Percentiles rank a stretch among this genome's conserved stretches.
These are phyloP conservation scores for Alitta virens DNA, from an alignment of 2,888 invertebrate genomes.

Conservation along the genomic window DNA sequence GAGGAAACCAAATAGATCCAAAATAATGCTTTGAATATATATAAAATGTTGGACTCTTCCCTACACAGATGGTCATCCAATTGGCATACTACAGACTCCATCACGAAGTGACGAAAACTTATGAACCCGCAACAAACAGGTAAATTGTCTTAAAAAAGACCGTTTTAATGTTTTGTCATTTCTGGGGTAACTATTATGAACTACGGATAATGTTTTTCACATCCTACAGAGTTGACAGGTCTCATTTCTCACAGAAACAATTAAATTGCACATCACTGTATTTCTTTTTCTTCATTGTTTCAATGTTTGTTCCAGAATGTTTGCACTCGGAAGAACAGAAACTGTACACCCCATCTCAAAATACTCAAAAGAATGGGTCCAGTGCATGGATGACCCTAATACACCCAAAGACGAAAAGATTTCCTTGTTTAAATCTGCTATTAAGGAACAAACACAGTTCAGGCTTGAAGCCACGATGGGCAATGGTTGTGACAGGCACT, in stretches of 20 bases:
- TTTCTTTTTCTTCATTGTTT: neutral
- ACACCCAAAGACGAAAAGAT: constrained; percentile 32
- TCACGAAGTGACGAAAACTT: constrained; percentile 44
- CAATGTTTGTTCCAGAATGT: constrained; percentile 48
- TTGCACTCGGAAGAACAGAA: constrained; percentile 65
- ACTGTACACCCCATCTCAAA: constrained; percentile 64
- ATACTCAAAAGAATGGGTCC: constrained; percentile 54
- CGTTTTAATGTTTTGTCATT: neutral
- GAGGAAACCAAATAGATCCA: too few relatives aligned
- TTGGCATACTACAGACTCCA: constrained; percentile 62
- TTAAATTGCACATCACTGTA: too few relatives aligned
- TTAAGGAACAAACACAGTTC: constrained; percentile 36
- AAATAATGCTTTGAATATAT: neutral
- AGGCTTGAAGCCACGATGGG: constrained; percentile 40
- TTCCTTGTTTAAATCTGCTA: constrained; percentile 34
- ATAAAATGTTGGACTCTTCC: neutral
- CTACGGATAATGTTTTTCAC: too few relatives aligned
- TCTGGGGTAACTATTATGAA: too few relatives aligned
- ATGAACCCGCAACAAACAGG: constrained; percentile 45
- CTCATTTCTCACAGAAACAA: neutral
- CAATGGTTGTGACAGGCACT: constrained; percentile 62
- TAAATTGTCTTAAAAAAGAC: constrained; percentile 13
- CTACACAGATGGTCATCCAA: constrained; percentile 62
- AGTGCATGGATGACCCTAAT: constrained; percentile 36
- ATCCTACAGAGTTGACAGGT: too few relatives aligned